These are phyloP conservation scores for Drosophila seclusa DNA, from an alignment of 2,888 invertebrate species.

Conservation along the genomic window DNA sequence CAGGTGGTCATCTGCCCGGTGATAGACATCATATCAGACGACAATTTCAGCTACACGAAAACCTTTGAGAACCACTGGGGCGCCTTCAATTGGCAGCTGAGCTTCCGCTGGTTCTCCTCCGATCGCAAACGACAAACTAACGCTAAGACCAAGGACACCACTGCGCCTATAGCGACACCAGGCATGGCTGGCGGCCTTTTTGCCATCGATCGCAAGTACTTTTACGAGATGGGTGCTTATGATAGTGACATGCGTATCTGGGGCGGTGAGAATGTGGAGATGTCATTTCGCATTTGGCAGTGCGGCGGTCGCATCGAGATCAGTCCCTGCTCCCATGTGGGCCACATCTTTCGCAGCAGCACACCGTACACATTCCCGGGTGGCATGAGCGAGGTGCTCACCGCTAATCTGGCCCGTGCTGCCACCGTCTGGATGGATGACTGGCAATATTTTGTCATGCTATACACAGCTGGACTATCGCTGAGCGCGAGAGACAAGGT, in stretches of 20 bases:
- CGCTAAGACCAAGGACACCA: conserved; percentile 85
- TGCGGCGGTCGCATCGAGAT: conserved; percentile 96
- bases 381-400: conserved; percentile 92
- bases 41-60: conserved; percentile 97
- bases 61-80: conserved; percentile 97
- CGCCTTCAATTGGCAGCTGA: conserved; percentile 98
- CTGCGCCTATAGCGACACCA: conserved; percentile 91
- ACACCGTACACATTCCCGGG: conserved; percentile 98
- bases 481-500: conserved; percentile 66
- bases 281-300: conserved; percentile 98
- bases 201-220: conserved; percentile 93
- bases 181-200: conserved; percentile 97
- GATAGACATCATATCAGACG: conserved; percentile 97
- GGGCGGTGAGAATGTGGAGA: conserved; percentile 99
- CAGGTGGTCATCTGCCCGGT: conserved; percentile 87
- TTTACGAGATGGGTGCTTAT: conserved; percentile 94
- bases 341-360: conserved; percentile 95
- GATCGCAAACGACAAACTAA: conserved; percentile 61
- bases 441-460: conserved; percentile 96
- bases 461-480: conserved; percentile 90
- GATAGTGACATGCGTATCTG: conserved; percentile 96
- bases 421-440: conserved; percentile 99
- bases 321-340: conserved; percentile 96
- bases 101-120: conserved; percentile 87
- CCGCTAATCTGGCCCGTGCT: conserved; percentile 95